Conservation (phyloP, 2,888 invertebrate genomes). For the Caenorhabditis uteleia region DNA sequence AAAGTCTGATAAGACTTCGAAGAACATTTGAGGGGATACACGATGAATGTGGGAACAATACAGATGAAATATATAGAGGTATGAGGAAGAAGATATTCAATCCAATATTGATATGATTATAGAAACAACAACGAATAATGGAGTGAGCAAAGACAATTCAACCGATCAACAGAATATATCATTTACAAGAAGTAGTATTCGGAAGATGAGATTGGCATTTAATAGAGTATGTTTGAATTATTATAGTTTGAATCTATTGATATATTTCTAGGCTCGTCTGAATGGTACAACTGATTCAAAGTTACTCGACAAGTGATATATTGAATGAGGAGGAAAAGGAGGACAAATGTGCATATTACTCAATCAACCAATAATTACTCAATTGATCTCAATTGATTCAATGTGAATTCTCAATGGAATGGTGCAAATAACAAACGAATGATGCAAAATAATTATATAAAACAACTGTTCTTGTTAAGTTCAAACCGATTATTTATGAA, state of each 20-base stretch:
- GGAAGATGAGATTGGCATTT: conserved; percentile 29
- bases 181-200: conserved; percentile 26
- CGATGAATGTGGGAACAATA: too few relatives aligned
- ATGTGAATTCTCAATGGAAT: too few relatives aligned
- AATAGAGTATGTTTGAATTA: conserved; percentile 12
- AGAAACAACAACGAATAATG: conserved; percentile 24
- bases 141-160: conserved; percentile 2
- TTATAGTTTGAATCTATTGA: background rate
- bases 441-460: too few relatives aligned
- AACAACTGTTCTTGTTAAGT: too few relatives aligned
- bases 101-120: too few relatives aligned
- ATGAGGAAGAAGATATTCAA: too few relatives aligned
- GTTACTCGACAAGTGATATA: conserved; percentile 21
- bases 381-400: too few relatives aligned
- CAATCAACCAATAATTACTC: too few relatives aligned
- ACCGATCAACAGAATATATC: conserved; percentile 10
- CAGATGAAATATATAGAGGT: too few relatives aligned
- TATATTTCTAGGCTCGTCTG: conserved; percentile 28
- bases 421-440: too few relatives aligned
- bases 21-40: conserved; percentile 15
- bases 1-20: conserved; percentile 7
- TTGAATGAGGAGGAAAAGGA: conserved; percentile 2
- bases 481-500: too few relatives aligned
- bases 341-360: conserved; percentile 11
- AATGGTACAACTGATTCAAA: conserved; percentile 33